phyloP scores from a whole-genome alignment of 2,888 invertebrate genomes.

The Chrysopilus asiliformis region DNA sequence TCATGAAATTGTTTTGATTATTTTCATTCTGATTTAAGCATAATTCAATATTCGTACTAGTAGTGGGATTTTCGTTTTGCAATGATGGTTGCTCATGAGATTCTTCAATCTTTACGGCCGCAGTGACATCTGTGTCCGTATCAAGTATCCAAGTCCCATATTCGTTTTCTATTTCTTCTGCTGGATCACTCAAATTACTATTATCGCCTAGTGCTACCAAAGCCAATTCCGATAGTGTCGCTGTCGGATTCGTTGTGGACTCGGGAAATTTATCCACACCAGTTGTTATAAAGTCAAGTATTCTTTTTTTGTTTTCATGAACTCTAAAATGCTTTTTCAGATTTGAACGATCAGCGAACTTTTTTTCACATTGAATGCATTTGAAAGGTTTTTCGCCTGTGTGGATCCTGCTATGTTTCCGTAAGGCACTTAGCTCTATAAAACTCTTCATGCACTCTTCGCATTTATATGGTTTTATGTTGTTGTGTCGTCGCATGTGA shows the following conservation, averaged over 20 bases:
- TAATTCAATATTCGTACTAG: too few species aligned
- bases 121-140: too few species aligned
- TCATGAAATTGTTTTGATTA: too few species aligned
- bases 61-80: too few species aligned
- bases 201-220: not conserved
- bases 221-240: not conserved
- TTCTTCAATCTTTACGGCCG: too few species aligned
- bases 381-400: conserved; percentile 43
- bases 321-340: conserved; percentile 41
- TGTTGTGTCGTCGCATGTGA: conserved; percentile 10
- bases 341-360: conserved; percentile 54
- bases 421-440: conserved; percentile 47
- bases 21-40: too few species aligned
- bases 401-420: conserved; percentile 52
- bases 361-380: conserved; percentile 42
- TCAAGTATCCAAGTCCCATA: too few species aligned
- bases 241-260: not conserved
- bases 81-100: too few species aligned
- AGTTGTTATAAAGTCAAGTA: not conserved
- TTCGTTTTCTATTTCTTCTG: too few species aligned
- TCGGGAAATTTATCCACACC: too few species aligned
- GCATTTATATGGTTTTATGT: conserved; percentile 21
- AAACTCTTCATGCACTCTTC: conserved; percentile 45
- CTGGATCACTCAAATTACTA: too few species aligned
- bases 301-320: conserved; percentile 10